Evolutionary conservation across 23 tunicate genomes (phyloP).

Genomic region (Ascidia mentula): DNA sequence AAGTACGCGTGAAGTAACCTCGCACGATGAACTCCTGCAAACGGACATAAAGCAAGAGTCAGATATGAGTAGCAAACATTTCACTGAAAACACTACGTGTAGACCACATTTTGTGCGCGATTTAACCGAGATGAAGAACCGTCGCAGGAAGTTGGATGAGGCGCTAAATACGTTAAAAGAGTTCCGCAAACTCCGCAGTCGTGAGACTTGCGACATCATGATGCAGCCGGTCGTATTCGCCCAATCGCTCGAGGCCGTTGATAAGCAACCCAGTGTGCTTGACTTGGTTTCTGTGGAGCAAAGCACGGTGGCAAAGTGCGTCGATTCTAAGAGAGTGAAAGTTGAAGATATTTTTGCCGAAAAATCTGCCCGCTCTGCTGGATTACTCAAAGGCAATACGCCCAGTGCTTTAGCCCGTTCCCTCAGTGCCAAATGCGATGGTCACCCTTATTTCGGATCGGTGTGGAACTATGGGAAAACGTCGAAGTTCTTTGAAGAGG

Average conservation of each 20-base stretch:
- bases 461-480: not conserved
- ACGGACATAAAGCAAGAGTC: not conserved
- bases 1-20: not conserved
- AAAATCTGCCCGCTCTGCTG: not conserved
- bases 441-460: not conserved
- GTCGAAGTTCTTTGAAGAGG: not conserved
- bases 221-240: constrained; percentile 6
- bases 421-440: not conserved
- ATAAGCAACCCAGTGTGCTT: constrained; percentile 28
- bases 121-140: not conserved
- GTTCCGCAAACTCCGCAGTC: not conserved
- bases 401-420: not conserved
- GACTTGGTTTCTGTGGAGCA: constrained; percentile 26
- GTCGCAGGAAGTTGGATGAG: not conserved
- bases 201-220: not conserved
- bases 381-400: not conserved
- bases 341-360: not conserved
- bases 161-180: not conserved
- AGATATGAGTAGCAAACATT: not conserved
- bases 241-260: constrained; percentile 25
- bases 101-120: not conserved
- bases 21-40: not conserved
- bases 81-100: not conserved
- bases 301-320: not conserved
- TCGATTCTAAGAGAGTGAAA: not conserved